phyloP scores from a whole-genome alignment of 2,888 invertebrate genomes.

The Stomorhina lunata region DNA sequence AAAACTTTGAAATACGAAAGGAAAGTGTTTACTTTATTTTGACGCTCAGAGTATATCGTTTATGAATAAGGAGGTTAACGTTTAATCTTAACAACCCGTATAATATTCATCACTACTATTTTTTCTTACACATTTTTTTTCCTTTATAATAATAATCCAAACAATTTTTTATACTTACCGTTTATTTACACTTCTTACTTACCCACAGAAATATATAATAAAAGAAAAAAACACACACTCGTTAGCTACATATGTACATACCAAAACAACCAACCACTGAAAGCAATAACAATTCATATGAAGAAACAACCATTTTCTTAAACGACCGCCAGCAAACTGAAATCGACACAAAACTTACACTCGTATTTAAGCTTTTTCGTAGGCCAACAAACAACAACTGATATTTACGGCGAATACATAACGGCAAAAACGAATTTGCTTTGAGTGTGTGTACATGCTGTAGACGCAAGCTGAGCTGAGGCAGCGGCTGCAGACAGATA shows the following conservation, averaged over 20 bases:
- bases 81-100: too few relatives aligned
- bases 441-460: constrained; percentile 32
- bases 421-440: constrained; percentile 14
- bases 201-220: not conserved
- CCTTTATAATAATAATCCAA: too few relatives aligned
- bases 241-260: not conserved
- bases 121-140: too few relatives aligned
- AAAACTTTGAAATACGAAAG: too few relatives aligned
- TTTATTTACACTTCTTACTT: too few relatives aligned
- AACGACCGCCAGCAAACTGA: constrained; percentile 30
- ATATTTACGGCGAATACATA: constrained; percentile 60
- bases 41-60: too few relatives aligned
- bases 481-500: not conserved
- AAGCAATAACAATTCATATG: too few relatives aligned
- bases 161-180: too few relatives aligned
- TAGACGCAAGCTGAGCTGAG: not conserved
- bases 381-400: constrained; percentile 23
- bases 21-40: too few relatives aligned
- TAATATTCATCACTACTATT: too few relatives aligned
- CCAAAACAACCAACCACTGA: not conserved
- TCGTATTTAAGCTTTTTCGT: constrained; percentile 57
- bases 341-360: not conserved
- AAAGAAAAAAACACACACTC: not conserved
- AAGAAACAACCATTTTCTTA: not conserved
- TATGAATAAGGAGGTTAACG: too few relatives aligned